Percentiles rank a stretch among this genome's conserved stretches.
Conservation (phyloP, 1,140 invertebrate species). For the Hermetia illucens region DNA sequence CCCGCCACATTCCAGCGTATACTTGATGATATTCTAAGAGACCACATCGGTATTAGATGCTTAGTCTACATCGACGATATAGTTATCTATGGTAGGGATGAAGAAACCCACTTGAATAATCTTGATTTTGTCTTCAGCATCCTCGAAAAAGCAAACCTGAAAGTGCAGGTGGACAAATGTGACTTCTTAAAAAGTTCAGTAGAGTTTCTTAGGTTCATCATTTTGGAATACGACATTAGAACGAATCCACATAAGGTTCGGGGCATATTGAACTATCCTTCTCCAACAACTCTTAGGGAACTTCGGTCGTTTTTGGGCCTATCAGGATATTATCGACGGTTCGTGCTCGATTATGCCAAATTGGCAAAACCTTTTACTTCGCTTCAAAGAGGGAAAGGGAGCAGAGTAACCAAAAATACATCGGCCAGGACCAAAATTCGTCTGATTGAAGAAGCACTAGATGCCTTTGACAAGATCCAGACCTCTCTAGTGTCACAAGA, state of each 20-base stretch:
- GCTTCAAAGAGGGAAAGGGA: slow-evolving; percentile 6
- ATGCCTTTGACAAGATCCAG: slow-evolving; percentile 17
- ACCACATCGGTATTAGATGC: not conserved
- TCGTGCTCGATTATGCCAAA: slow-evolving; percentile 15
- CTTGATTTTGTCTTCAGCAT: slow-evolving; percentile 12
- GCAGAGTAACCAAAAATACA: slow-evolving; percentile 6
- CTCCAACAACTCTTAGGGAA: slow-evolving; percentile 15
- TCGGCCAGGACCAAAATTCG: slow-evolving; percentile 13
- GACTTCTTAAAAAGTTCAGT: too few relatives aligned
- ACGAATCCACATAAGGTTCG: slow-evolving; percentile 11
- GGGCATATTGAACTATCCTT: slow-evolving; percentile 11
- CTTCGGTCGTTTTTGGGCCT: slow-evolving; percentile 16
- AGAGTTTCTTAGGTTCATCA: slow-evolving; percentile 15
- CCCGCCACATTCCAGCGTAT: slow-evolving; percentile 27
- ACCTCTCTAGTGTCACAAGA: slow-evolving; percentile 13
- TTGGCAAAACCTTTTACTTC: slow-evolving; percentile 11
- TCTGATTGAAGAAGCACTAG: slow-evolving; percentile 13
- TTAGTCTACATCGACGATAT: slow-evolving; percentile 6
- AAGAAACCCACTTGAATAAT: slow-evolving; percentile 6
- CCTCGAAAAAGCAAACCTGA: slow-evolving; percentile 8
- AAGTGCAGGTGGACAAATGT: too few relatives aligned
- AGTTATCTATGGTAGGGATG: not conserved
- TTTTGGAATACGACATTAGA: slow-evolving; percentile 11
- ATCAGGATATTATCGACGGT: slow-evolving; percentile 16
- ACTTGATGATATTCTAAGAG: slow-evolving; percentile 25